Percentiles rank a stretch among this genome's conserved stretches.
These are phyloP conservation scores for Plotosus lineatus DNA, from an alignment of 2,113 vertebrate genomes.

Conservation along the genomic window DNA sequence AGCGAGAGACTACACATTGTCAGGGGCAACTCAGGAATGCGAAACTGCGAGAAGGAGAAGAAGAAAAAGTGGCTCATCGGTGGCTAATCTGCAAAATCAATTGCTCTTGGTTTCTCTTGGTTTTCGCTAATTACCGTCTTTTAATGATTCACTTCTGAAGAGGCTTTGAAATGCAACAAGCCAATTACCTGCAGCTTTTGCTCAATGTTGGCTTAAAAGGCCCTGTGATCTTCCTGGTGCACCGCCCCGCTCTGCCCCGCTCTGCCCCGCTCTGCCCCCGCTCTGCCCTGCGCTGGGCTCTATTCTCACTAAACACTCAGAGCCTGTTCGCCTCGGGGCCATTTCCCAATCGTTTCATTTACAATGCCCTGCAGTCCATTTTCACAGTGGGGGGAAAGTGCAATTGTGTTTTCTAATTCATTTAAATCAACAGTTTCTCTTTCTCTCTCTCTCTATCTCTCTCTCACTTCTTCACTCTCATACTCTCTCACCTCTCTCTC, in stretches of 20 bases:
- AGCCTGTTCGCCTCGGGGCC: conserved; percentile 65
- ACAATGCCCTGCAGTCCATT: conserved; percentile 74
- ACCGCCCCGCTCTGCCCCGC: conserved; percentile 58
- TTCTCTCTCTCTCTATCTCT: conserved; percentile 14
- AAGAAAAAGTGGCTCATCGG: conserved; percentile 18
- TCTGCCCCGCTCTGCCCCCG: conserved; percentile 58
- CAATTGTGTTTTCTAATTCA: conserved; percentile 82
- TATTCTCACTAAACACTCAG: conserved; percentile 73
- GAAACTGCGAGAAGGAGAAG: not conserved
- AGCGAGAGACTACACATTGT: conserved; percentile 4
- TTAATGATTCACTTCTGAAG: conserved; percentile 53
- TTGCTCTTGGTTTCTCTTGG: conserved; percentile 53
- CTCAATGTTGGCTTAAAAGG: conserved; percentile 59
- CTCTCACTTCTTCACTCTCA: conserved; percentile 16
- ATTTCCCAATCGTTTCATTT: conserved; percentile 76
- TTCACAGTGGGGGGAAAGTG: conserved; percentile 75
- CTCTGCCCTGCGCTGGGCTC: too few species aligned
- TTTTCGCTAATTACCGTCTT: conserved; percentile 54
- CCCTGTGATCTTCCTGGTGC: conserved; percentile 66
- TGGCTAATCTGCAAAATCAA: conserved; percentile 52
- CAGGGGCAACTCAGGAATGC: not conserved
- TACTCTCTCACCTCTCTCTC: not conserved
- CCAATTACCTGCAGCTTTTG: conserved; percentile 56
- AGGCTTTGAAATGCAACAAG: conserved; percentile 59
- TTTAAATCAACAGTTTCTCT: conserved; percentile 64